Base-by-base conservation (phyloP, 2,888 invertebrate genomes). In the Branchipolynoe longqiensis region DNA sequence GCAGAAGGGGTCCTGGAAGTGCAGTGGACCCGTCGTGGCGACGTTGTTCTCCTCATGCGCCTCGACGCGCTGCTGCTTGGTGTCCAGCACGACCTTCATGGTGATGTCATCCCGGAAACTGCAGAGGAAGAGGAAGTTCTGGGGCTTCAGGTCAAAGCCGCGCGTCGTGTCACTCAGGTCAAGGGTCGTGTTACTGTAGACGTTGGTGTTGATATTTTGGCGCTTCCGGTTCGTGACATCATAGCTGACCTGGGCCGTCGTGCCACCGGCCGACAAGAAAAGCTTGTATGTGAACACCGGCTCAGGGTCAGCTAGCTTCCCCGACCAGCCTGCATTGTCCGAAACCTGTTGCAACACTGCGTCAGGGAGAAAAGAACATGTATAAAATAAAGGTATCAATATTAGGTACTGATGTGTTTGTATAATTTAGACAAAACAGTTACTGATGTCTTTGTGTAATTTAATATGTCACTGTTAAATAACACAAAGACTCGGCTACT, bases 31-130 rank as follows among this genome's bases (percentile, higher is more conserved):
- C 14, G 8, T 31, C 2, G 22, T 25, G 6, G 54, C 56, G 14
- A 4, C 22, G 40, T 83, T 83, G 33, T 83, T 83, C 38, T 83
- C 62, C 33, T 83, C 83, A 40, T 64, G 62, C 3, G 83, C 41
- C 58, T 83, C 83, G 12, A 0, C 25, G 3, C 28, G 38, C 64
- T 64, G 40, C 22, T 83, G 8, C 22, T 40, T 31, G 4, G 59
- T 62, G 28, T 83, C 83, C 0, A 83, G 38, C 2, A 18, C 28
- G 0, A 64, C 83, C 8, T 0, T 62, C 40, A 64, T 6, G 0
- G 59, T 59, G 40, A 83, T 31, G 40, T 38, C 25, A 1, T 33
- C 62, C 22, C 25, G 33, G 36, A 18, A n/a, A 40, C 36, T 83
- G 40, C 83, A 83, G 8, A 83, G 64, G 25, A 59, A 38, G 41